Evolutionary conservation across 2,797 vertebrate genomes (phyloP).

Genomic region (Pangasius mekongensis): DNA sequence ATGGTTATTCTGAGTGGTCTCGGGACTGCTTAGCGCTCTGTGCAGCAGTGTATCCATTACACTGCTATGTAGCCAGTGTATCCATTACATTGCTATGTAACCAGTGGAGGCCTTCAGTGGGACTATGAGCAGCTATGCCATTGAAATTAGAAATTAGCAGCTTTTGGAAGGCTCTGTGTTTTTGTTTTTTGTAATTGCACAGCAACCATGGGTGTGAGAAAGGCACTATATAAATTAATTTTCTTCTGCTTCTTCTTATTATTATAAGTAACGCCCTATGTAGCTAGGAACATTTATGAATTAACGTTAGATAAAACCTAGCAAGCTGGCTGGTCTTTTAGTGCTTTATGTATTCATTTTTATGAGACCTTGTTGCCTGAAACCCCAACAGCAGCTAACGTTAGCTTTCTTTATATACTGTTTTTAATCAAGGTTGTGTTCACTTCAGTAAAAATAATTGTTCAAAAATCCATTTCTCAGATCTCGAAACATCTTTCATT

Average conservation of each 20-base stretch:
- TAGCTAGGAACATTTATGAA: neutral
- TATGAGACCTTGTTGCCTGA: neutral
- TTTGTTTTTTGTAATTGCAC: neutral
- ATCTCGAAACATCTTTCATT: neutral
- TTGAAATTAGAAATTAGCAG: too few species aligned
- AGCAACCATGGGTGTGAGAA: neutral
- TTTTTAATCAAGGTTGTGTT: neutral
- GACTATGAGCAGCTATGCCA: too few species aligned
- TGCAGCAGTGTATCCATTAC: neutral
- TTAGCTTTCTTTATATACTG: neutral
- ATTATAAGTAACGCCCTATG: neutral
- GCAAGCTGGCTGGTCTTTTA: neutral
- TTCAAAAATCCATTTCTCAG: neutral
- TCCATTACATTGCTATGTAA: too few species aligned
- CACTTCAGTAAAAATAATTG: neutral
- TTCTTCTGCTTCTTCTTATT: neutral
- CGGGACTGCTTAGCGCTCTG: too few species aligned
- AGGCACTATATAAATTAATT: neutral
- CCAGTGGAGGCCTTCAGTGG: neutral
- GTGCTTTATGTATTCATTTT: neutral
- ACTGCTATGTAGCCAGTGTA: too few species aligned
- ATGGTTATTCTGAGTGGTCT: neutral
- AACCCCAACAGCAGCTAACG: neutral
- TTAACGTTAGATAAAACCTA: neutral
- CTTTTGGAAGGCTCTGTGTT: neutral